These are phyloP conservation scores for Chelonia mydas DNA, from an alignment of 2,797 vertebrate species.

Conservation along the genomic window DNA sequence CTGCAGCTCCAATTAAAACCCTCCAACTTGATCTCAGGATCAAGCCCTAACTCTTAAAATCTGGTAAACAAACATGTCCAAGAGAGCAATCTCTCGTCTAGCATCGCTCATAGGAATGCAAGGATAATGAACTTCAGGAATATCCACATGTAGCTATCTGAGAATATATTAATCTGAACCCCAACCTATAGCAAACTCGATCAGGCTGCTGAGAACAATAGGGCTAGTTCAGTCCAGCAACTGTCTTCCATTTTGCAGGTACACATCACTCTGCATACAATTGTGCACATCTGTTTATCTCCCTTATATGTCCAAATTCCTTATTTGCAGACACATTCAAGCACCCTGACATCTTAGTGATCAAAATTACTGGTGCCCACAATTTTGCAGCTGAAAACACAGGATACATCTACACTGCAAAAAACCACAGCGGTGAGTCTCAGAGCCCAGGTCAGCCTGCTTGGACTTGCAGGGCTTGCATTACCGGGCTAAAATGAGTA, in stretches of 20 bases:
- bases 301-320: not conserved
- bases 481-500: not conserved
- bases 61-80: conserved; percentile 51
- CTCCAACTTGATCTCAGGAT: not conserved
- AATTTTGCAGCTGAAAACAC: not conserved
- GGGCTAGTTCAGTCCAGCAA: not conserved
- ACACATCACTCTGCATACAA: not conserved
- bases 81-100: conserved; percentile 16
- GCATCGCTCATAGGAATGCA: conserved; percentile 38
- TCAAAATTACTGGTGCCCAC: not conserved
- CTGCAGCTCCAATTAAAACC: not conserved
- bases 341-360: not conserved
- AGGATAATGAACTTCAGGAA: conserved; percentile 16
- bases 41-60: not conserved
- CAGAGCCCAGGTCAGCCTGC: not conserved
- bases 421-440: not conserved
- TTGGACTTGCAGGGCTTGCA: not conserved
- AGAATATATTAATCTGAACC: not conserved
- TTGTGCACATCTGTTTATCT: not conserved
- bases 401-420: not conserved
- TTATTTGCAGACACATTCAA: not conserved
- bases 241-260: not conserved
- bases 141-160: not conserved
- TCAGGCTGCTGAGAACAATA: not conserved
- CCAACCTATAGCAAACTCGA: conserved; percentile 30